Evolutionary conservation across 2,113 vertebrate genomes (phyloP).

Genomic region (Tiliqua scincoides): DNA sequence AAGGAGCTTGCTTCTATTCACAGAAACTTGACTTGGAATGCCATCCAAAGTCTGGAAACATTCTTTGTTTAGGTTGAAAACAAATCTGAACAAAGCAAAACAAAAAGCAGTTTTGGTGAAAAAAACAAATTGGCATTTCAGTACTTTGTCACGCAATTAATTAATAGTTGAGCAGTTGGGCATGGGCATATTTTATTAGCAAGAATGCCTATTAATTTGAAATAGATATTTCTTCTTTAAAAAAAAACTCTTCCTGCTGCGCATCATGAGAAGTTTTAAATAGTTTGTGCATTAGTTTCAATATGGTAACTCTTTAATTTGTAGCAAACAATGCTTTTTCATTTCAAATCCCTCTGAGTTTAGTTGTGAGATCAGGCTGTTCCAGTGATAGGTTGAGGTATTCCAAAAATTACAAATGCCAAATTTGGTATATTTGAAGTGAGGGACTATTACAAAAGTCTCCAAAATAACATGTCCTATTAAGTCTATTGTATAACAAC

Average conservation of each 20-base stretch:
- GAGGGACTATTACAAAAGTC: background rate
- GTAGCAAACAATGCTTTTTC: background rate
- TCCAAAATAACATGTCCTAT: background rate
- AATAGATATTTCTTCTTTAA: too few relatives aligned
- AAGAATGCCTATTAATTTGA: background rate
- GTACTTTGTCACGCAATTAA: background rate
- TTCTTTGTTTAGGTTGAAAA: background rate
- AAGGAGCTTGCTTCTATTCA: too few relatives aligned
- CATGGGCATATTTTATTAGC: background rate
- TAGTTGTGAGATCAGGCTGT: background rate
- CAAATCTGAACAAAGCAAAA: background rate
- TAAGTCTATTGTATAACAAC: too few relatives aligned
- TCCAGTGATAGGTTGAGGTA: background rate
- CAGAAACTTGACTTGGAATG: too few relatives aligned
- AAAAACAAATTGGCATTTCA: background rate
- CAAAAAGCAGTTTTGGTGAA: background rate
- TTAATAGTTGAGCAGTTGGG: too few relatives aligned
- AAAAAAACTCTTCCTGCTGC: too few relatives aligned
- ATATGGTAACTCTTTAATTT: background rate
- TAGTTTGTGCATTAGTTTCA: background rate
- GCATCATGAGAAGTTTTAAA: too few relatives aligned
- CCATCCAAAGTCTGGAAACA: background rate
- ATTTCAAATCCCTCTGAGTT: constrained; percentile 7
- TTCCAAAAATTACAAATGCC: background rate
- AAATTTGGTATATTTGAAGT: background rate